A percentile compares a stretch with the other conserved stretches of the same genome.
Evolutionary conservation across 2,797 vertebrate species (phyloP).

Genomic region (Alca torda): DNA sequence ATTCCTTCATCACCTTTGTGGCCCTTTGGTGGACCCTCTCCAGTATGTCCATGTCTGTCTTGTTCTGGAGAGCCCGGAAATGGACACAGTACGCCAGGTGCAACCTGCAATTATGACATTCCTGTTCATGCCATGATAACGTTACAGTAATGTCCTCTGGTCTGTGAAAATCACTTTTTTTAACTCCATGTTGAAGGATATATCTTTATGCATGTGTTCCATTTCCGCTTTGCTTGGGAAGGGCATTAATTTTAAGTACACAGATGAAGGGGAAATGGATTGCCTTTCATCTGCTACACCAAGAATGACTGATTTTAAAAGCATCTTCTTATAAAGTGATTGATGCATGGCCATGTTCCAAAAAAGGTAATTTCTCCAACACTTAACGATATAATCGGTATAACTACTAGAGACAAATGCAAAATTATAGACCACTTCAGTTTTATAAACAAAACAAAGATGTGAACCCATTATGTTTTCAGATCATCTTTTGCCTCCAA

Average conservation of each 20-base stretch:
- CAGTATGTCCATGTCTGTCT: fast-evolving
- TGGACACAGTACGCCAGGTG: background rate
- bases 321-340: background rate
- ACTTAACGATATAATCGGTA: background rate
- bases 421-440: background rate
- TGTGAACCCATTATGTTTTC: background rate
- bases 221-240: background rate
- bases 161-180: background rate
- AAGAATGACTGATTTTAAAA: background rate
- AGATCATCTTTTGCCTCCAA: background rate
- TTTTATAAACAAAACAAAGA: background rate
- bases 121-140: background rate
- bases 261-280: background rate
- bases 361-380: background rate
- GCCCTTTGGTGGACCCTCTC: background rate
- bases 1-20: background rate
- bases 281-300: background rate
- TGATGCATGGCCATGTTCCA: background rate
- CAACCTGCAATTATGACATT: background rate
- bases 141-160: background rate
- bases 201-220: background rate
- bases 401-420: background rate
- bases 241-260: background rate
- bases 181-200: background rate
- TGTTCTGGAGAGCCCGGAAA: background rate